Conservation (phyloP, 2,113 vertebrate genomes). For the Eupsittula cactorum region DNA sequence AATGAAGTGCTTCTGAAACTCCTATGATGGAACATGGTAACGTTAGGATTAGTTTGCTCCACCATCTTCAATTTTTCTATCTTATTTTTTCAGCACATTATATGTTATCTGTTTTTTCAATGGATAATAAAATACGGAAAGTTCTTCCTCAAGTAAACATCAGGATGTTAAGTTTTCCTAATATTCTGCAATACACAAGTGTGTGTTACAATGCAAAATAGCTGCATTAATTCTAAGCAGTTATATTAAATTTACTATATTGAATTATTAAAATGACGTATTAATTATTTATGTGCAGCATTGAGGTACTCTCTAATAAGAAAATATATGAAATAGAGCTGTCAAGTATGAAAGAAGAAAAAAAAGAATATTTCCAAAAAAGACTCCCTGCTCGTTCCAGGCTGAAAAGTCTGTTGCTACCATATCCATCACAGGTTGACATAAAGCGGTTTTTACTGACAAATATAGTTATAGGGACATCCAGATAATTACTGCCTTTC, state of each 20-base stretch:
- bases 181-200: background rate
- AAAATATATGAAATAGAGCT: constrained; percentile 40
- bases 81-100: background rate
- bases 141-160: background rate
- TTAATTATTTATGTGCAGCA: constrained; percentile 49
- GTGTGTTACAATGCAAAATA: constrained; percentile 18
- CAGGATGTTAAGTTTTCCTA: constrained; percentile 6
- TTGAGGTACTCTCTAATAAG: constrained; percentile 9
- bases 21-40: background rate
- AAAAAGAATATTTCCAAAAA: constrained; percentile 12
- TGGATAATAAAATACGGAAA: background rate
- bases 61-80: background rate
- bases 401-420: background rate
- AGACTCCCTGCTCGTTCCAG: background rate
- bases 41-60: background rate
- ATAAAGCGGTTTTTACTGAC: background rate
- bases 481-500: background rate
- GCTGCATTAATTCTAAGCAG: constrained; percentile 37
- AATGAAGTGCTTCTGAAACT: constrained; percentile 5
- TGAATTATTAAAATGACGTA: constrained; percentile 58
- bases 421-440: background rate
- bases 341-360: background rate
- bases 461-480: background rate
- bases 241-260: constrained; percentile 30
- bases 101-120: background rate